Evolutionary conservation across 2,888 invertebrate genomes (phyloP).

Genomic region (Andrena haemorrhoa): DNA sequence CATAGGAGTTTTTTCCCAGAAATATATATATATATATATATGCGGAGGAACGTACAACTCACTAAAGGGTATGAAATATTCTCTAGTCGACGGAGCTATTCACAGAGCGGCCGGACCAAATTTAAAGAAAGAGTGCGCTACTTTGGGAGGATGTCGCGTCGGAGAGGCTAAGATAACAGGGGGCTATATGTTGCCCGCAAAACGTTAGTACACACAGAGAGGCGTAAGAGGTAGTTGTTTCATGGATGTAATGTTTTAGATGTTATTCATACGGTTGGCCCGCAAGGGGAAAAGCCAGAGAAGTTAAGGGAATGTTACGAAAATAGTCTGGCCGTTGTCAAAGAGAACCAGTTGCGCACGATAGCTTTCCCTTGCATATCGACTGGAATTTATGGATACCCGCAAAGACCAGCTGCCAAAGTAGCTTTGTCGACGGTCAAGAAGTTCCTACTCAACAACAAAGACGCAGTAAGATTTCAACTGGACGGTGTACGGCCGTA

Average conservation of each 20-base stretch:
- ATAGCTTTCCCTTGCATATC: conserved; percentile 96
- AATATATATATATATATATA: too few species aligned
- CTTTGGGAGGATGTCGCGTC: conserved; percentile 91
- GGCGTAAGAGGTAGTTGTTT: background rate
- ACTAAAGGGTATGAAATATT: conserved; percentile 29
- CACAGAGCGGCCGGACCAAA: conserved; percentile 91
- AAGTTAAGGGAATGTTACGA: conserved; percentile 90
- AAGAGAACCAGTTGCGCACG: conserved; percentile 87
- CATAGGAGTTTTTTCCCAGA: conserved; percentile 12
- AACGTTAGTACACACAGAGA: conserved; percentile 87
- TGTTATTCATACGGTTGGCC: conserved; percentile 96
- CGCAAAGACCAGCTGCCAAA: conserved; percentile 91
- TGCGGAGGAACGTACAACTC: background rate
- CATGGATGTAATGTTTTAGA: conserved; percentile 86
- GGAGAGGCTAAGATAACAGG: conserved; percentile 94
- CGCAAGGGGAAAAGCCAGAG: conserved; percentile 89
- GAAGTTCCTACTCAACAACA: conserved; percentile 87
- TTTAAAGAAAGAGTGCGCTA: conserved; percentile 90
- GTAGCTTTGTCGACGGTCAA: conserved; percentile 90
- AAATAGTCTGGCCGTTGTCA: conserved; percentile 87
- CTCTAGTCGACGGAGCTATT: conserved; percentile 94
- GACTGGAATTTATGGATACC: conserved; percentile 96
- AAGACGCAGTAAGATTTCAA: conserved; percentile 82
- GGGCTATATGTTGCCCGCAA: conserved; percentile 93
- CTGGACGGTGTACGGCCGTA: too few species aligned